These are phyloP conservation scores for Strigamia crassipes DNA, from an alignment of 2,888 invertebrate species.

Conservation along the genomic window DNA sequence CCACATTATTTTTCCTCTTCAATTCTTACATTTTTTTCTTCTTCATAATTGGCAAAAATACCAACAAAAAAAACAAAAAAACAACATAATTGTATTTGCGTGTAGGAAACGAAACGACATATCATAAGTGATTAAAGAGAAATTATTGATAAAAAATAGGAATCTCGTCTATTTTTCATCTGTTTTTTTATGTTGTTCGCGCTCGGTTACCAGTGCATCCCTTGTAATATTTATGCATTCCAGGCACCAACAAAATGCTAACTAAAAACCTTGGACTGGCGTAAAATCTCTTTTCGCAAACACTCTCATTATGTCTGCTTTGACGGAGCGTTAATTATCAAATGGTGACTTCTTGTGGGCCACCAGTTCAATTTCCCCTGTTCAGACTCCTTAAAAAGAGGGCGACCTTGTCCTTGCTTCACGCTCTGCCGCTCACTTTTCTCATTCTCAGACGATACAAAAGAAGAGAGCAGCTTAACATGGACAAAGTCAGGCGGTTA, in stretches of 20 bases:
- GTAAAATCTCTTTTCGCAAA: background rate
- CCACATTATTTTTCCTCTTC: background rate
- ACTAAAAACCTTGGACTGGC: slow-evolving; percentile 3
- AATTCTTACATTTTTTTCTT: background rate
- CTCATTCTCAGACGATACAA: slow-evolving; percentile 21
- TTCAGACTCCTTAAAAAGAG: slow-evolving; percentile 6
- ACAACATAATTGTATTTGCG: background rate
- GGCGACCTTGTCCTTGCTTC: slow-evolving; percentile 21
- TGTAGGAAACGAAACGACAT: background rate
- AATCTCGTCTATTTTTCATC: background rate
- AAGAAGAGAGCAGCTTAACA: slow-evolving; percentile 3
- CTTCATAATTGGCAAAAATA: background rate
- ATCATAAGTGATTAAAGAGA: background rate
- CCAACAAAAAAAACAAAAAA: background rate
- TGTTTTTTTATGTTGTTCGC: background rate
- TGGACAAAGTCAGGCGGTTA: slow-evolving; percentile 21
- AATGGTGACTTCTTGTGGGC: slow-evolving; percentile 17
- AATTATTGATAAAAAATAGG: background rate
- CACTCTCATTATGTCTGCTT: slow-evolving; percentile 10
- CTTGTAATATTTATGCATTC: slow-evolving; percentile 17
- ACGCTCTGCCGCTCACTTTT: slow-evolving; percentile 21
- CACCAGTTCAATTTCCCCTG: slow-evolving; percentile 21
- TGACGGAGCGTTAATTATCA: slow-evolving; percentile 16
- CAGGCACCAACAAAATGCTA: slow-evolving; percentile 3
- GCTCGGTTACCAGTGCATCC: slow-evolving; percentile 17